Conservation (phyloP, 1,140 invertebrate species). For the Drosophila melanogaster region Release_6_plus_ISO1_MT NT_033779.5:14112001-14112500, state of each 20-base stretch:
- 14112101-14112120: slow-evolving; percentile 1
- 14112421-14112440: slow-evolving; percentile 18
- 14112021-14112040: slow-evolving; percentile 54
- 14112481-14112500: slow-evolving; percentile 48
- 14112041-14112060: slow-evolving; percentile 83
- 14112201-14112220: slow-evolving; percentile 25
- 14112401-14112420: slow-evolving; percentile 2
- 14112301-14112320: slow-evolving; percentile 80
- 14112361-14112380: slow-evolving; percentile 74
- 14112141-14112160: slow-evolving; percentile 25
- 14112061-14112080: slow-evolving; percentile 61
- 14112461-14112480: slow-evolving; percentile 65
- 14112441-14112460: slow-evolving; percentile 58
- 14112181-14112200: slow-evolving; percentile 72
- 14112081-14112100: slow-evolving; percentile 15
- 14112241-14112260: slow-evolving; percentile 57
- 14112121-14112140: slow-evolving; percentile 7
- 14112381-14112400: slow-evolving; percentile 31
- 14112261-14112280: slow-evolving; percentile 84
- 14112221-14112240: slow-evolving; percentile 27
- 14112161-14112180: slow-evolving; percentile 81
- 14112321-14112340: slow-evolving; percentile 19
- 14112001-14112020: not conserved
- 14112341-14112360: slow-evolving; percentile 36
- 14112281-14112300: slow-evolving; percentile 83